A percentile compares a stretch with the other conserved stretches of the same genome.
Evolutionary conservation across 2,113 vertebrate species (phyloP).

Genomic region (Callorhinus ursinus): DNA sequence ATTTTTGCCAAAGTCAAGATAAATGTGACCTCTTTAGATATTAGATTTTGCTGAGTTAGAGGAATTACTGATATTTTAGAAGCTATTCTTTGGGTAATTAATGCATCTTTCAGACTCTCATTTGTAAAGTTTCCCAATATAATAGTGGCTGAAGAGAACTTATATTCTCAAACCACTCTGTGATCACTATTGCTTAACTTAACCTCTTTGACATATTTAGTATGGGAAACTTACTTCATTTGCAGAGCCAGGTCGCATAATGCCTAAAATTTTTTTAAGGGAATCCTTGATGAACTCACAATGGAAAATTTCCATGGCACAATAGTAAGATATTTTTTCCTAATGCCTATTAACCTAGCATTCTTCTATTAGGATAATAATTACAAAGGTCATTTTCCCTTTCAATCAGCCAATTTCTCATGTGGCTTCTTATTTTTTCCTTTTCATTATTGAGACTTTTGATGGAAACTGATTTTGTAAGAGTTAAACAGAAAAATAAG

Average conservation of each 20-base stretch:
- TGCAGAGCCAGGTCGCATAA: neutral
- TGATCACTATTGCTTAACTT: neutral
- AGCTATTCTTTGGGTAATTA: neutral
- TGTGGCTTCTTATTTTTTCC: neutral
- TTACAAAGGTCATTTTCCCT: constrained; percentile 37
- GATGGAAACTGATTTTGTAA: neutral
- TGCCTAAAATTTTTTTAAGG: neutral
- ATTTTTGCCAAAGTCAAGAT: constrained; percentile 32
- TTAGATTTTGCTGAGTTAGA: constrained; percentile 16
- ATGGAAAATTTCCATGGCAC: constrained; percentile 17
- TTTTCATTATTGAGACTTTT: constrained; percentile 14
- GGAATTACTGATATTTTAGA: constrained; percentile 4
- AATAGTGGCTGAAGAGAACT: neutral
- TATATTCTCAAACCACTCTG: neutral
- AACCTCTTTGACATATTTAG: constrained; percentile 12
- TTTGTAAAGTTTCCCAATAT: neutral
- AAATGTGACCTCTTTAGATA: neutral
- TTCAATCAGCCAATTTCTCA: constrained; percentile 8
- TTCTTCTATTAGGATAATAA: neutral
- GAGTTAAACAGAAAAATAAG: constrained; percentile 45
- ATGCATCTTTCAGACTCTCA: constrained; percentile 1
- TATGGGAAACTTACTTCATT: constrained; percentile 3
- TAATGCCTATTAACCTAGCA: neutral
- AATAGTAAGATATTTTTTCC: neutral
- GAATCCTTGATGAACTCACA: neutral